A percentile compares a stretch with the other conserved stretches of the same genome.
Evolutionary conservation across 2,113 vertebrate species (phyloP).

Genomic region (Atlantisia rogersi): DNA sequence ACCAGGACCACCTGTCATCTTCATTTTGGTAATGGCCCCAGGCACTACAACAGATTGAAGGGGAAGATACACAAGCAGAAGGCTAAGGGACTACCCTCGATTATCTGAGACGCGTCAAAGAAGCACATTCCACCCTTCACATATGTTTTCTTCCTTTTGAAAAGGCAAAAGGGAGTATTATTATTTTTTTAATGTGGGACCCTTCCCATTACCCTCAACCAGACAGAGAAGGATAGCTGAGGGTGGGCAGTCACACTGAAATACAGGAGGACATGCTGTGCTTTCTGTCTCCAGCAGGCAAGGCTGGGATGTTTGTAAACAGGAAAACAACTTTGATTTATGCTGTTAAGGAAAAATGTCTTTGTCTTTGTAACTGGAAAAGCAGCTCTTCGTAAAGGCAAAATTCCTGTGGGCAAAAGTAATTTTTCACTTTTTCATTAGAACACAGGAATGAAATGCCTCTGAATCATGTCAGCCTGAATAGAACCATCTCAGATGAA

Average conservation of each 20-base stretch:
- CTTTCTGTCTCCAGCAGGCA: neutral
- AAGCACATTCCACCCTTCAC: neutral
- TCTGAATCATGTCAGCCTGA: slow-evolving; percentile 12
- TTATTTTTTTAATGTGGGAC: neutral
- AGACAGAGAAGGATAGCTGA: neutral
- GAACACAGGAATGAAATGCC: slow-evolving; percentile 3
- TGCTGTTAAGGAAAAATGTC: neutral
- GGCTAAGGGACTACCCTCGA: neutral
- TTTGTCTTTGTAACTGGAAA: slow-evolving; percentile 13
- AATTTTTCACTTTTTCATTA: slow-evolving; percentile 60
- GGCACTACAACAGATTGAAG: neutral
- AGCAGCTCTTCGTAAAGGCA: neutral
- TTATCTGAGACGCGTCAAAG: neutral
- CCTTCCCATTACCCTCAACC: neutral
- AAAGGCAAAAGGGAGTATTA: neutral
- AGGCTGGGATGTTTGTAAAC: neutral
- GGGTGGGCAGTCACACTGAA: neutral
- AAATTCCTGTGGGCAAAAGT: neutral
- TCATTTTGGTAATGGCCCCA: neutral
- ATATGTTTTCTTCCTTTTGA: neutral
- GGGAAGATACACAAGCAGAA: neutral
- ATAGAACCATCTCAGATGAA: neutral
- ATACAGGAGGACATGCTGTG: neutral
- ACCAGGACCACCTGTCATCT: neutral
- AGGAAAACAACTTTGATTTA: slow-evolving; percentile 38